Base-by-base conservation (phyloP, 1,140 invertebrate genomes). In the Aphidius ervi region DNA sequence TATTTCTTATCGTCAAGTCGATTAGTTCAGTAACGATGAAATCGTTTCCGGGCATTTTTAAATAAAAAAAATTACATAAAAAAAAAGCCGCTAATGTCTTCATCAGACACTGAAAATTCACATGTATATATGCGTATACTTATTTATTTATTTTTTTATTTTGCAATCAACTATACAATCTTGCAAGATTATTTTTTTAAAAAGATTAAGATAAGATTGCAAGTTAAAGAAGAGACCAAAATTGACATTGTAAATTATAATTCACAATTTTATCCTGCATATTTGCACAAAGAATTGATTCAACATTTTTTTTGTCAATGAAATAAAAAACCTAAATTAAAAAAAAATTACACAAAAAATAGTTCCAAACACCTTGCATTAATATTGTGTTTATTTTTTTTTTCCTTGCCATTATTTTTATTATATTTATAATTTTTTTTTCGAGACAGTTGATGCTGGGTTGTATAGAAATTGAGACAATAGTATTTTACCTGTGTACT, bases 401-500 rank as follows among this genome's bases (percentile, higher is more conserved):
- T 31, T 31, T 31, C 2, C n/a, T 48, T n/a, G n/a, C 23, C 16
- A 48, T 48, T 48, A 48, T 48, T 48, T 48, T 48, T 48, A 48
- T 48, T 48, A 16, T 20, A 16, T 6, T 5, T 7, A 48, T 48
- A 48, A 48, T 8, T 48, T 16, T 48, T 16, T 31, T 31, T 31
- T 31, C 23, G 23, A 31, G 23, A 31, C 23, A 31, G 23, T 31
- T 31, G 23, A 31, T 31, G 23, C 23, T 31, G 23, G 23, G 23
- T 1, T 31, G 23, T 31, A 31, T 31, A 31, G 23, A 31, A 31
- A 31, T 62, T 70, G 68, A 77, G 68, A 78, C 74, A 77, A 78
- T 74, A 67, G 54, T 58, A 63, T 59, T 65, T 65, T 74, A 75
- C 72, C 73, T 74, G 73, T 63, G 62, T 54, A 71, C 76, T 75